Conservation (phyloP, 2,797 vertebrate genomes). For the Sitta carolinensis region DNA sequence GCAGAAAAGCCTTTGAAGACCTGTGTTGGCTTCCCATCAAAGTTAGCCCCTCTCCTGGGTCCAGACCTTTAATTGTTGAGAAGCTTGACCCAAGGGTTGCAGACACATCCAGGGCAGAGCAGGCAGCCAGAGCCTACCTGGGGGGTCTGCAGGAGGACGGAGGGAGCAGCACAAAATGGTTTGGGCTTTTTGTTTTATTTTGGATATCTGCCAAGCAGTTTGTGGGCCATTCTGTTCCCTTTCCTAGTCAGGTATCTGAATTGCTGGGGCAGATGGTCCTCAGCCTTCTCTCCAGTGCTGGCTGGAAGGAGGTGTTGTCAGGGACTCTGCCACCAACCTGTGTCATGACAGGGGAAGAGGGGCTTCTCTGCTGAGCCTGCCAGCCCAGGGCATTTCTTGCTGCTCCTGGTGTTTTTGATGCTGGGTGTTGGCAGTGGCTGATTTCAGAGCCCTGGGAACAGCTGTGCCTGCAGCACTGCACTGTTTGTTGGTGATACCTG, state of each 20-base stretch:
- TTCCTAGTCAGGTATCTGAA: neutral
- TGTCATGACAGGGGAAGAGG: neutral
- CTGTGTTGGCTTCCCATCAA: neutral
- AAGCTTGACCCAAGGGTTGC: neutral
- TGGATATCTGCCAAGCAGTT: neutral
- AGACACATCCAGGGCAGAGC: neutral
- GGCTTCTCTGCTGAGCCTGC: neutral
- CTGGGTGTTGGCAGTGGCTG: neutral
- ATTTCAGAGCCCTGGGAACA: neutral
- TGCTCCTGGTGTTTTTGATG: neutral
- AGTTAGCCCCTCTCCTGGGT: neutral
- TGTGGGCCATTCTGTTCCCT: neutral
- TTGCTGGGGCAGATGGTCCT: neutral
- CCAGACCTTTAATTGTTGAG: neutral
- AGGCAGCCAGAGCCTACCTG: neutral
- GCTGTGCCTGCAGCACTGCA: neutral
- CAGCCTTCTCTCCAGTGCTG: accelerated
- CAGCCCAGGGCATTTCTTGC: accelerated
- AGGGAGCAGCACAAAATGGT: neutral
- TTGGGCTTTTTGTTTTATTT: neutral
- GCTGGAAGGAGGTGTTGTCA: neutral
- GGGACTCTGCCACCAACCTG: neutral
- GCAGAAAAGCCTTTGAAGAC: neutral
- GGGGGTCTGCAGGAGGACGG: accelerated
- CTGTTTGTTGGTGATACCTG: neutral